Base-by-base conservation (phyloP, 2,113 vertebrate species). In the Archocentrus centrarchus region DNA sequence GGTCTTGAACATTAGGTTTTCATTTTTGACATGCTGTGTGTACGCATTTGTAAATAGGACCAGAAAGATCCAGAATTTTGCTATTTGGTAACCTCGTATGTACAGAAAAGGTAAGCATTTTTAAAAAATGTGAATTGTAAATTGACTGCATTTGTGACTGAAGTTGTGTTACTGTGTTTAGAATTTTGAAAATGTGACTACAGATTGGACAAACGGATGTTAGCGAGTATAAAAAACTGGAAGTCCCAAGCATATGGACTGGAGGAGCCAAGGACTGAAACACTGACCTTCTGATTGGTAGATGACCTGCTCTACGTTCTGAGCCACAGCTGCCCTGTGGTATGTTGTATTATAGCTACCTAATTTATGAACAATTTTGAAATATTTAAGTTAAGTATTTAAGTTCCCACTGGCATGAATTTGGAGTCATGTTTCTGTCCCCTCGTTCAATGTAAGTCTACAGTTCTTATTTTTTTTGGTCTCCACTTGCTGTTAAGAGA, bases 391-490 rank as follows among this genome's bases (percentile, higher is more conserved):
- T 27, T 27, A 27, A 27, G 27, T 27, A 27, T 27, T 27, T 14
- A 55, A 73, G 32, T 73, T 32, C 47, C 27, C 27, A 73, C 27
- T 73, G 68, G 68, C 6, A 11, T n/a, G 68, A 73, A 73, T 53
- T 32, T 73, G 47, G 17, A 73, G 68, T 73, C 47, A 73, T 73
- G 27, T 73, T 53, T 73, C 44, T 70, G 64, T 70, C 41, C 24
- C 41, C 20, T 32, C n/a, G 59, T 47, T 60, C 24, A 32, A 9
- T 47, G 7, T 47, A 78, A 47, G 37, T 50, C 39, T 61, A 0
- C 14, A 47, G 39, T 2, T 60, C 18, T 53, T 32, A n/a, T 61
- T 61, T 61, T 41, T 41, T 44, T 47, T 47, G 5, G 44, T 47
- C 17, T 32, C 10, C 17, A 53, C 66, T 0, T 32, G 66, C 17